phyloP scores from a whole-genome alignment of 2,888 invertebrate species.

The Hybos culiciformis region DNA sequence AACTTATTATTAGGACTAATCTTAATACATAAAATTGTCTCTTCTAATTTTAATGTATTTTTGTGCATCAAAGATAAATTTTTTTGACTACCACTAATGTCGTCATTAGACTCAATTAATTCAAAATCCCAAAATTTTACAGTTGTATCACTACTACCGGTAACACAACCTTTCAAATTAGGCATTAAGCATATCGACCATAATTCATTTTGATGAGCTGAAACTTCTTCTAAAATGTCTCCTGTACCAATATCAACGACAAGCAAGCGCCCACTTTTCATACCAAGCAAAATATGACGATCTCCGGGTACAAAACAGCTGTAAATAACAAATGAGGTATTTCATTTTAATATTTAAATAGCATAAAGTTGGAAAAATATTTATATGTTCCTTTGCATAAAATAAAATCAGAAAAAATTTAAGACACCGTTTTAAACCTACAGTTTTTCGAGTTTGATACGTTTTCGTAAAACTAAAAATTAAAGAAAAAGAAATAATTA shows the following conservation, averaged over 20 bases:
- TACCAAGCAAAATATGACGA: conserved; percentile 74
- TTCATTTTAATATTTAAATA: no score
- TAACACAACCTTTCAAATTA: conserved; percentile 69
- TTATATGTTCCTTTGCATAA: no score
- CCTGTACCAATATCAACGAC: conserved; percentile 77
- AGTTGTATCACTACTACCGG: conserved; percentile 78
- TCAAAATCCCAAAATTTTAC: conserved; percentile 94
- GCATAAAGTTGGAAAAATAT: no score
- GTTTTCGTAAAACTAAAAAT: no score
- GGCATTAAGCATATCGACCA: conserved; percentile 67
- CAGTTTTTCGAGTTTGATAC: no score
- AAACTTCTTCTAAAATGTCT: conserved; percentile 63
- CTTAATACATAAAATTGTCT: conserved; percentile 69
- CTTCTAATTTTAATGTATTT: conserved; percentile 73
- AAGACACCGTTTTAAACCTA: no score
- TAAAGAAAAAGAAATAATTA: no score
- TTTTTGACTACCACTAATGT: neutral
- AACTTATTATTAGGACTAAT: conserved; percentile 77
- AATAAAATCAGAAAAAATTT: no score
- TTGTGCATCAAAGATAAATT: conserved; percentile 60
- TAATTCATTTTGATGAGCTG: conserved; percentile 69
- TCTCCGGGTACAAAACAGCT: conserved; percentile 77
- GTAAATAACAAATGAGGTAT: no score
- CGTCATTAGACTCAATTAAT: conserved; percentile 46
- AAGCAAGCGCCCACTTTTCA: conserved; percentile 68